Evolutionary conservation across 1,140 invertebrate species (phyloP).

Genomic region (Hylyphantes graminicola): DNA sequence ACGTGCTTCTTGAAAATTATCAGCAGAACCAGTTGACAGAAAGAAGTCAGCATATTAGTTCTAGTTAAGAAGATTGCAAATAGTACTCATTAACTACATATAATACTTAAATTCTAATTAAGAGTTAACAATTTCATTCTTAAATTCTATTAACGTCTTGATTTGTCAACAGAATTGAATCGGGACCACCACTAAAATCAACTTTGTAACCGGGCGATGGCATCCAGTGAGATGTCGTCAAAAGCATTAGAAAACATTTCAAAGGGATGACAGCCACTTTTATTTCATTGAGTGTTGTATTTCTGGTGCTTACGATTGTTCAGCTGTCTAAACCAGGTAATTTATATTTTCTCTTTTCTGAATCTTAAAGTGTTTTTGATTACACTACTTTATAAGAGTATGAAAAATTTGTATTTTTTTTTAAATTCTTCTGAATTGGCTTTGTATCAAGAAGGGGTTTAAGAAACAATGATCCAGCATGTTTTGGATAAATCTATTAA

Average conservation of each 20-base stretch:
- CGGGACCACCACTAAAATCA: background rate
- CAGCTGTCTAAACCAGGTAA: slow-evolving; percentile 14
- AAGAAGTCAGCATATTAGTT: too few species aligned
- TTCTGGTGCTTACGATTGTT: slow-evolving; percentile 10
- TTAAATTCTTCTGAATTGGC: background rate
- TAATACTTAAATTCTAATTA: too few species aligned
- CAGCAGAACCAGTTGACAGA: too few species aligned
- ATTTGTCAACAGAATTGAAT: background rate
- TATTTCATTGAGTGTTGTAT: slow-evolving; percentile 26
- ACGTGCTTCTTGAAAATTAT: too few species aligned
- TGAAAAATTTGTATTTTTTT: background rate
- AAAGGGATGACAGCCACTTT: slow-evolving; percentile 40
- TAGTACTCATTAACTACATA: too few species aligned
- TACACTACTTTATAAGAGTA: background rate
- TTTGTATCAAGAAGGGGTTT: background rate
- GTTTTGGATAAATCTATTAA: too few species aligned
- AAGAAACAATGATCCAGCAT: too few species aligned
- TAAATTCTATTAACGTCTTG: background rate
- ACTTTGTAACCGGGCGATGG: background rate
- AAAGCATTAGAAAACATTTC: slow-evolving; percentile 3
- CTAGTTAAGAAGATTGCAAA: too few species aligned
- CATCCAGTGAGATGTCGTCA: slow-evolving; percentile 28
- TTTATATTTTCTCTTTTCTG: background rate
- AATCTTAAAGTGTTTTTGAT: background rate
- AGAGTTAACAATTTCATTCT: background rate